A percentile compares a stretch with the other conserved stretches of the same genome.
Conservation (phyloP, 2,797 vertebrate genomes). For the Crocidura indochinensis region DNA sequence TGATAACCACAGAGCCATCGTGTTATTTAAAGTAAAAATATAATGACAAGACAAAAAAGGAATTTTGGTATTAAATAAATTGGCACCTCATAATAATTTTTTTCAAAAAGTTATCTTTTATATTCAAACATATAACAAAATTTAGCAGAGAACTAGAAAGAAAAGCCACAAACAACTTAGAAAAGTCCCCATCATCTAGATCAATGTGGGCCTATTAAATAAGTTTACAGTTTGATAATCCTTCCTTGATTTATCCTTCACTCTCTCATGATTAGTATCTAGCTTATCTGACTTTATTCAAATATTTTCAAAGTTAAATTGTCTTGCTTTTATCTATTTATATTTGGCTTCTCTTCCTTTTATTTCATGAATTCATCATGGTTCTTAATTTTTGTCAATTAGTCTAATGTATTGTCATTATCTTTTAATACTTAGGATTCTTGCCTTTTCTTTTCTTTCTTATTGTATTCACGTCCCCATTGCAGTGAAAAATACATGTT, state of each 20-base stretch:
- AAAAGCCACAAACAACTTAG: slow-evolving; percentile 19
- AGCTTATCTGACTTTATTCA: slow-evolving; percentile 19
- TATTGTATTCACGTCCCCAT: not conserved
- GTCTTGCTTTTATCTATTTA: not conserved
- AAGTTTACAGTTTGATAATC: slow-evolving; percentile 6
- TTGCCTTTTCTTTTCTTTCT: not conserved
- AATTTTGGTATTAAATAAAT: slow-evolving; percentile 56
- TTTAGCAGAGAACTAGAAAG: not conserved
- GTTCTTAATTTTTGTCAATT: not conserved
- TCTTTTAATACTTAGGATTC: not conserved
- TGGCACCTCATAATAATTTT: not conserved
- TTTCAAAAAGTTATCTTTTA: slow-evolving; percentile 10
- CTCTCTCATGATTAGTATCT: not conserved
- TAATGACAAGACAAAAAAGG: slow-evolving; percentile 23
- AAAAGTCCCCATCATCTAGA: not conserved
- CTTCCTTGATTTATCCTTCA: not conserved
- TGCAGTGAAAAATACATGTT: not conserved
- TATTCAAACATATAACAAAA: slow-evolving; percentile 45
- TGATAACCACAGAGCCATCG: slow-evolving; percentile 37
- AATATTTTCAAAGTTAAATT: slow-evolving; percentile 41
- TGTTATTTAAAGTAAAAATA: slow-evolving; percentile 64
- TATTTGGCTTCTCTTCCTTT: not conserved
- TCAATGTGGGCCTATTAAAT: not conserved
- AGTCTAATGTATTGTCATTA: not conserved
- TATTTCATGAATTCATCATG: not conserved